A percentile compares a stretch with the other conserved stretches of the same genome.
These are phyloP conservation scores for Drosophila prostipennis DNA, from an alignment of 2,888 invertebrate genomes.

Conservation along the genomic window DNA sequence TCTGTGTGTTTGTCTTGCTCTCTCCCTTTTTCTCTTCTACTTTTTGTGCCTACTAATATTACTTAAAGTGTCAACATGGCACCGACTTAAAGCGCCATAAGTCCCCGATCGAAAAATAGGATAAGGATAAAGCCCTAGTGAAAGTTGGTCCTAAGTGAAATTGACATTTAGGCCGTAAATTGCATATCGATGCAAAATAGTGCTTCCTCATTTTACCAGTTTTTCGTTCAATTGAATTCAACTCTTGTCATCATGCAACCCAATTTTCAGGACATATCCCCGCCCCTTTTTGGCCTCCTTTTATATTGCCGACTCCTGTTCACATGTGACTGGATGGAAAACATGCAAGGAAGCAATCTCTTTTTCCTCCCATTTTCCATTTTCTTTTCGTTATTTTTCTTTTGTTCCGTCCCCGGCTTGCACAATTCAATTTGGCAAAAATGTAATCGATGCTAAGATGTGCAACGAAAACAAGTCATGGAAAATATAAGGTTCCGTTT, in stretches of 20 bases:
- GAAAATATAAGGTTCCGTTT: conserved; percentile 25
- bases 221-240: conserved; percentile 49
- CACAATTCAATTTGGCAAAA: conserved; percentile 72
- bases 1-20: conserved; percentile 48
- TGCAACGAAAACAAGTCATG: conserved; percentile 48
- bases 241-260: conserved; percentile 46
- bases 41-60: conserved; percentile 47
- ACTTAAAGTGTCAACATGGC: conserved; percentile 56
- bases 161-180: conserved; percentile 55
- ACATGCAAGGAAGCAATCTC: conserved; percentile 40
- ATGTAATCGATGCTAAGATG: conserved; percentile 73
- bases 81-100: conserved; percentile 39
- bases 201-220: conserved; percentile 19
- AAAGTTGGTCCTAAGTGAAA: conserved; percentile 42
- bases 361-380: conserved; percentile 32
- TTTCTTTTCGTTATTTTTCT: conserved; percentile 30
- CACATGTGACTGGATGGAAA: conserved; percentile 35
- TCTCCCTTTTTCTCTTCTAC: background rate
- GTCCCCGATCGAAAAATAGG: conserved; percentile 1
- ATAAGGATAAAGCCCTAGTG: conserved; percentile 24
- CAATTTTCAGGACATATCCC: conserved; percentile 43
- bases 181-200: conserved; percentile 48
- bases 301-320: conserved; percentile 7
- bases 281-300: background rate
- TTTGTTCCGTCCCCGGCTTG: conserved; percentile 24